Evolutionary conservation across 1,140 invertebrate species (phyloP), one percentile per base, ranked within the genome.

Genomic region (Sinonovacula constricta): DNA sequence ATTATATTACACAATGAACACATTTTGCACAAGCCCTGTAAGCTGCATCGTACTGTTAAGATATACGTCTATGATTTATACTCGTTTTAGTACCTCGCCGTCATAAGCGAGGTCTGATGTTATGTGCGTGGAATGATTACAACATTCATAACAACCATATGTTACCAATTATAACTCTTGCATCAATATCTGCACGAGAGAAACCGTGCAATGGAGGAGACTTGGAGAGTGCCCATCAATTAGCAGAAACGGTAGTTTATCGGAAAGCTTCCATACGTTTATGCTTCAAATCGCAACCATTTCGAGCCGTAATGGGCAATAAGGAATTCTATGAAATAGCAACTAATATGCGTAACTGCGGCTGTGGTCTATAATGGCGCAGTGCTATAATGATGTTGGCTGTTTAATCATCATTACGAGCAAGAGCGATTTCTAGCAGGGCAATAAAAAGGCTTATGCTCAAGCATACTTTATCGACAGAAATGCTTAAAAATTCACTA

Each of bases 191-290:
- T 18, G 39, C 71, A 57, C n/a, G n/a, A n/a, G n/a, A n/a, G n/a
- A n/a, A n/a, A n/a, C n/a, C n/a, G n/a, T n/a, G n/a, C n/a, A n/a
- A n/a, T n/a, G n/a, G n/a, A n/a, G n/a, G n/a, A n/a, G n/a, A n/a
- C n/a, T n/a, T n/a, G n/a, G n/a, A 12, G 59, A 76, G 51, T 67
- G 39, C 51, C 72, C 54, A 76, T 67, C 60, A 65, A 76, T 76
- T 76, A 76, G 31, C 62, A 76, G 54, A 67, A 76, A 39, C 59
- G 51, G 72, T 57, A 76, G 67, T 76, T 76, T 76, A 76, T 67
- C 63, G 57, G 67, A 76, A 65, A 45, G 53, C 59, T 76, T 36
- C 49, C 72, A 66, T 65, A 54, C 63, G 33, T 57, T 76, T 53
- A 76, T 65, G 72, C 62, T 67, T 34, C 22, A 56, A 53, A 49